phyloP scores from a whole-genome alignment of 2,888 invertebrate genomes.

The Epiblema foenella region DNA sequence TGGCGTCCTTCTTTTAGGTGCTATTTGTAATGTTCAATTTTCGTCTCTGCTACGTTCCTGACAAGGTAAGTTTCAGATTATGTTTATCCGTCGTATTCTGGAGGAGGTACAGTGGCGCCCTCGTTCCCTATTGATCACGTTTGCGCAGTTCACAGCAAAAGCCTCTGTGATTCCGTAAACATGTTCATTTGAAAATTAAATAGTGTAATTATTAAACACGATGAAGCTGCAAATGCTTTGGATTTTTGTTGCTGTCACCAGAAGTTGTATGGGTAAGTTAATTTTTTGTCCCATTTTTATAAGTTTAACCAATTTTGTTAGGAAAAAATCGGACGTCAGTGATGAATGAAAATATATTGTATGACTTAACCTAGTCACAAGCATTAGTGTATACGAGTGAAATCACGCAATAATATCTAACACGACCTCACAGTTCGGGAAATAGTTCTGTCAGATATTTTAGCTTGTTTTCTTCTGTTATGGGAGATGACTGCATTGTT shows the following conservation, averaged over 20 bases:
- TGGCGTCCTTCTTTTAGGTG: background rate
- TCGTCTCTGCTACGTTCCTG: fast-evolving
- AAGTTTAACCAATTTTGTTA: background rate
- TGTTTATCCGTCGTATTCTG: constrained; percentile 2
- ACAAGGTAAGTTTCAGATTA: background rate
- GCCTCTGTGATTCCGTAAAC: constrained; percentile 53
- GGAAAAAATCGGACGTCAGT: background rate
- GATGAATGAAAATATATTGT: background rate
- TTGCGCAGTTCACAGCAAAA: constrained; percentile 57
- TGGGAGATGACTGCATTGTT: too few relatives aligned
- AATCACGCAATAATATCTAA: too few relatives aligned
- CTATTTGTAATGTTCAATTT: background rate
- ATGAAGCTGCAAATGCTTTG: constrained; percentile 67
- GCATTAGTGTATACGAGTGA: too few relatives aligned
- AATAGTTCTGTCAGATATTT: too few relatives aligned
- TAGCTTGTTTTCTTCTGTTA: too few relatives aligned
- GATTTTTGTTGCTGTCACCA: constrained; percentile 58
- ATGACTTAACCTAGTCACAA: too few relatives aligned
- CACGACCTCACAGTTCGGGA: too few relatives aligned
- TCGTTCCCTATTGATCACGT: constrained; percentile 72
- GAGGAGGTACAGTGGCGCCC: background rate
- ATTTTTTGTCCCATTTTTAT: constrained; percentile 12
- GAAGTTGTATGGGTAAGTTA: constrained; percentile 67
- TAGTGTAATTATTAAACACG: constrained; percentile 47
- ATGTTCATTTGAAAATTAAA: constrained; percentile 54